Evolutionary conservation across 2,797 vertebrate species (phyloP), one percentile per base, ranked within the genome.

Genomic region (Hippoglossus hippoglossus): DNA sequence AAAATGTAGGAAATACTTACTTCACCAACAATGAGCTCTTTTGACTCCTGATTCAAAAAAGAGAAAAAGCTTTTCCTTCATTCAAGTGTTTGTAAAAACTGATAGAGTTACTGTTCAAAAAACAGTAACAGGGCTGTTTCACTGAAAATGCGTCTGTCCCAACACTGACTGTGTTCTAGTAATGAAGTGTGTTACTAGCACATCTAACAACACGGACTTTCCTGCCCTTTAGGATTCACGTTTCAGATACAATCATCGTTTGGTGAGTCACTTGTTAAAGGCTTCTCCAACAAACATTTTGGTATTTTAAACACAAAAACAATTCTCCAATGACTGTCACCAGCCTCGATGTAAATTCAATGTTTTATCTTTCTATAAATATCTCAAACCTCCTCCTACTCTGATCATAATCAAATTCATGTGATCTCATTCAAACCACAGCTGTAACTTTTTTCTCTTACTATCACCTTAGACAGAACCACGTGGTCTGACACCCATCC

Each of bases 391-490:
- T 75, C 69, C 47, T 73, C 13, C 3, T 36, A 3, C 6, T 6
- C 24, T 65, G 22, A 84, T 60, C 64, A 75, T 71, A 81, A 86
- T 85, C 57, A 58, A 59, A 74, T 44, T 15, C 2, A 54, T 47
- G 49, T 65, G 21, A 82, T 80, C 67, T 72, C 2, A 66, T 65
- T 59, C 8, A 76, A 85, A 90, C 89, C 90, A 63, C 87, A 83
- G 56, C 24, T 67, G 51, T 75, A 22, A 25, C 11, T 18, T 13
- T 63, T 54, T 46, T 66, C 16, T 74, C 4, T 57, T 69, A 62
- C 51, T 22, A 54, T 62, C 59, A 61, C n/a, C 22, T 44, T 8
- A 41, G 0, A 15, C 21, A 49, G 59, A 76, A 80, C 74, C 75
- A 80, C 47, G 7, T 47, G 59, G 36, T 63, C 10, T 71, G 63